Base-by-base conservation (phyloP, 1,140 invertebrate genomes). In the Papilio xuthus region DNA sequence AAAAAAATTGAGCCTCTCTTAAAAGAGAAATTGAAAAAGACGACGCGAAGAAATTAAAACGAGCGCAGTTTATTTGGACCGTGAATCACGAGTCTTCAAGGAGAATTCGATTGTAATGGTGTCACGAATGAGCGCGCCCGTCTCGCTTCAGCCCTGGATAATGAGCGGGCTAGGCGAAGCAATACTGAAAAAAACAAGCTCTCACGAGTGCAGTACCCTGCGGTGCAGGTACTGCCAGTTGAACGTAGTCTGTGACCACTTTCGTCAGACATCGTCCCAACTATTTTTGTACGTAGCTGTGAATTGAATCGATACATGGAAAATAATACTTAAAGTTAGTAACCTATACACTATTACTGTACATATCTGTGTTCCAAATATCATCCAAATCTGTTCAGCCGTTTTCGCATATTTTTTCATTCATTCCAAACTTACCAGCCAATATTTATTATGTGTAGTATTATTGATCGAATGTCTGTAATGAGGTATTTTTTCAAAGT, bases 61-160 rank as follows among this genome's bases (percentile, higher is more conserved):
- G 60, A n/a, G 20, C 71, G 71, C 73, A 32, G 47, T 75, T 75
- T 80, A 84, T 84, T 85, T 85, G 78, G 82, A 82, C 87, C 88
- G 89, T 89, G 86, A 90, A 89, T 90, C 89, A 91, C 87, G 89
- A 90, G 75, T 89, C 86, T 84, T 86, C 85, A 86, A 86, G 80
- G 80, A 82, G 83, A 85, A 89, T 88, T 84, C 77, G 87, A 88
- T 89, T 89, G 83, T 87, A 87, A 87, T 87, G 83, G 85, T 80
- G 73, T 80, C 86, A 90, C 85, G 88, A 83, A 81, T 88, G 77
- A 86, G 85, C 83, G 87, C 81, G 77, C 79, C 78, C 83, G 81
- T 79, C 82, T 74, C 81, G 80, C 78, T 80, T 79, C 78, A 72
- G 83, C 78, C 78, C 83, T 26, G 60, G 78, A 84, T 91, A 88